Evolutionary conservation across 2,888 invertebrate species (phyloP).

Genomic region (Aromia moschata): DNA sequence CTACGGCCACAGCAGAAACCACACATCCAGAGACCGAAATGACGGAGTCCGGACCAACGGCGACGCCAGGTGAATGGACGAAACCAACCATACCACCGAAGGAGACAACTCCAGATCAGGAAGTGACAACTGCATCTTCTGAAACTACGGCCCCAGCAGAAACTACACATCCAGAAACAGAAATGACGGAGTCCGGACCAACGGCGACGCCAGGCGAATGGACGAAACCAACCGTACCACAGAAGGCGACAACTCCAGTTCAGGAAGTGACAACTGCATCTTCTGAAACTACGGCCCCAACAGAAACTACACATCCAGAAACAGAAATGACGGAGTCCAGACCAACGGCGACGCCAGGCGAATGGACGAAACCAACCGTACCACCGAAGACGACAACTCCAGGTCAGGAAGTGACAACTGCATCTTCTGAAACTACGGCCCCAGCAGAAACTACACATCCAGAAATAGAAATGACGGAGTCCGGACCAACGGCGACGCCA

Average conservation of each 20-base stretch:
- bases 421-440: no score
- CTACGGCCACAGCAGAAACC: no score
- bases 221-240: background rate
- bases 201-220: background rate
- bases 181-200: background rate
- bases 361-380: no score
- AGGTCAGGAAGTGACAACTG: no score
- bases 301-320: background rate
- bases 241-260: background rate
- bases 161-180: no score
- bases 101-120: background rate
- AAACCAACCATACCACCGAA: background rate
- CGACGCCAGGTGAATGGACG: background rate
- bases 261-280: background rate
- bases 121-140: background rate
- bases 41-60: background rate
- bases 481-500: no score
- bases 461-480: no score
- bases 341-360: no score
- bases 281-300: background rate
- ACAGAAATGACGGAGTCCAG: background rate
- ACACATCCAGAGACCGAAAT: no score
- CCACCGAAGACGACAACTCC: no score
- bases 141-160: no score
- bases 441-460: no score